A percentile compares a stretch with the other conserved stretches of the same genome.
phyloP scores from a whole-genome alignment of 2,888 invertebrate genomes.

The Rhagonycha lutea region DNA sequence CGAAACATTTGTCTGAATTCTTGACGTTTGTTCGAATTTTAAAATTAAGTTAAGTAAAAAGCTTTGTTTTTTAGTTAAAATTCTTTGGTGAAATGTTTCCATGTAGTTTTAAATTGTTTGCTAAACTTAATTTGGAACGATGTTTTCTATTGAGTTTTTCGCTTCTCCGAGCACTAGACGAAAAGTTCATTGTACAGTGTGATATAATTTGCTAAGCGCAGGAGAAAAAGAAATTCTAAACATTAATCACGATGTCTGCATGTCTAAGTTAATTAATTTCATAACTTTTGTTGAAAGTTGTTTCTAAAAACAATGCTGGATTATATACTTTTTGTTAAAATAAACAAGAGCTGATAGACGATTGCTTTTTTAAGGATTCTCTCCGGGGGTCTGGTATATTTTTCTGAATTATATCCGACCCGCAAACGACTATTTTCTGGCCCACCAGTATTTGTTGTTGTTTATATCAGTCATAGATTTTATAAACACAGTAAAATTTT shows the following conservation, averaged over 20 bases:
- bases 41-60: slow-evolving; percentile 4
- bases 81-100: background rate
- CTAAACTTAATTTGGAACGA: background rate
- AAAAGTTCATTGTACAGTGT: background rate
- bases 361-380: too few relatives aligned
- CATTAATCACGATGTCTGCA: background rate
- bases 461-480: too few relatives aligned
- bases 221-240: too few relatives aligned
- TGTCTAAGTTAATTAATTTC: background rate
- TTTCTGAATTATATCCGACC: too few relatives aligned
- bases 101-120: background rate
- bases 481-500: too few relatives aligned
- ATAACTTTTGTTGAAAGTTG: background rate
- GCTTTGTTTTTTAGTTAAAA: background rate
- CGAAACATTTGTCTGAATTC: slow-evolving; percentile 13
- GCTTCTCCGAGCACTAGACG: background rate
- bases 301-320: too few relatives aligned
- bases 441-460: too few relatives aligned
- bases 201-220: background rate
- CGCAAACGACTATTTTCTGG: too few relatives aligned
- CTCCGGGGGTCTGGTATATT: too few relatives aligned
- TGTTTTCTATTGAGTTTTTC: background rate
- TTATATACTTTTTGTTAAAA: background rate
- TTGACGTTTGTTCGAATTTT: background rate
- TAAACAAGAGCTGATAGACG: too few relatives aligned